Base-by-base conservation (phyloP, 2,113 vertebrate species). In the Aegotheles bennettii region DNA sequence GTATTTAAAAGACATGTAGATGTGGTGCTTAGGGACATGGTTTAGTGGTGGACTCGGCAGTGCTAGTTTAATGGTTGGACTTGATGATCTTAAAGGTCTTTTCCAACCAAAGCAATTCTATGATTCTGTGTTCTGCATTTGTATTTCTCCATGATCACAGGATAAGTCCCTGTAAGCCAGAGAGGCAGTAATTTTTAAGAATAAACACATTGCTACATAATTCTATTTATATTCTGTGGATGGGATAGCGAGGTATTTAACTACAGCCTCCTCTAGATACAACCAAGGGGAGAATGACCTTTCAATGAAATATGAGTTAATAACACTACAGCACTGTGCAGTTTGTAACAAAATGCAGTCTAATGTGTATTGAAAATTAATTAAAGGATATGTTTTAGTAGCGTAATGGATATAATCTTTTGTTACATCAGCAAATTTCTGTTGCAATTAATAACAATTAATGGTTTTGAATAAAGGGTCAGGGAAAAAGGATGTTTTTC, bases 331-430 rank as follows among this genome's bases (percentile, higher is more conserved):
- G 61, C 6, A 8, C 93, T 87, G 51, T 88, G 75, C 80, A 84
- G 45, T 84, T 91, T 90, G 88, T 92, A 93, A 89, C 83, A 95
- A 97, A 97, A 94, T 83, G 81, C 75, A 92, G 85, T 57, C 94
- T 93, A 96, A 94, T 96, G 90, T 95, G 91, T 96, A 96, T 93
- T 97, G 93, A 91, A 97, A 96, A 97, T 97, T 97, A 95, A 85
- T 75, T 95, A 86, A 96, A 90, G 74, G 91, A 29, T 90, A 35
- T 92, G 54, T 91, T 87, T 91, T 95, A 86, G 38, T 74, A 81
- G 38, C 70, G 23, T 88, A 65, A 88, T 96, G 87, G 82, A 93
- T 94, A 54, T 92, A 94, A 93, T 93, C 90, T 95, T 73, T 93
- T 60, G 51, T 81, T 67, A 70, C 81, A 75, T 97, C 92, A 95